phyloP scores from a whole-genome alignment of 2,113 vertebrate species.

The Plectropomus leopardus region DNA sequence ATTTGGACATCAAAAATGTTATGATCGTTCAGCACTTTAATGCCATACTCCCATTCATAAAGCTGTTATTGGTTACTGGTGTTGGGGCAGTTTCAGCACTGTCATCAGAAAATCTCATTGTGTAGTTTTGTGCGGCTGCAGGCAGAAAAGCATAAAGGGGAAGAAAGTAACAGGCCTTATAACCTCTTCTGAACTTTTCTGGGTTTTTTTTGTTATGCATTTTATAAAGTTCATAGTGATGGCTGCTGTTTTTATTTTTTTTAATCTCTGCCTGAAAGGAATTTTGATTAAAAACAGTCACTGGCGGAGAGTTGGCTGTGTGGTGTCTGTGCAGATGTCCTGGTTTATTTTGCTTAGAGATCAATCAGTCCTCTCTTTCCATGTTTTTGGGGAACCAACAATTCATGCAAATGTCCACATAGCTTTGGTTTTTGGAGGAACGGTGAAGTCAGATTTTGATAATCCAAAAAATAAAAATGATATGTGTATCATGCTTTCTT shows the following conservation, averaged over 20 bases:
- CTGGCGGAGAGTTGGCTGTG: conserved; percentile 7
- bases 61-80: conserved; percentile 19
- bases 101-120: conserved; percentile 25
- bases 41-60: conserved; percentile 3
- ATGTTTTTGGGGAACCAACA: conserved; percentile 10
- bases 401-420: background rate
- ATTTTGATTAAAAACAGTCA: conserved; percentile 43
- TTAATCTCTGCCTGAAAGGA: conserved; percentile 5
- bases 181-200: conserved; percentile 5
- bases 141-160: background rate
- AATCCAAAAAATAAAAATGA: background rate
- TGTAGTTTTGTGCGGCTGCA: conserved; percentile 5
- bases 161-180: background rate
- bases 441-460: conserved; percentile 5
- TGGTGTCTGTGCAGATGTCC: conserved; percentile 29
- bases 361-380: conserved; percentile 29
- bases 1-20: conserved; percentile 28
- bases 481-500: background rate
- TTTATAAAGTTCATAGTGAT: background rate
- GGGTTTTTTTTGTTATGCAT: background rate
- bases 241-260: conserved; percentile 33
- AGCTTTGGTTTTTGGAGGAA: conserved; percentile 1
- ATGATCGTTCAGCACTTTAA: conserved; percentile 47
- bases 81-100: conserved; percentile 15
- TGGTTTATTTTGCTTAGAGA: conserved; percentile 12